phyloP scores from a whole-genome alignment of 1,140 invertebrate genomes.

The Harlomillsia oculata region DNA sequence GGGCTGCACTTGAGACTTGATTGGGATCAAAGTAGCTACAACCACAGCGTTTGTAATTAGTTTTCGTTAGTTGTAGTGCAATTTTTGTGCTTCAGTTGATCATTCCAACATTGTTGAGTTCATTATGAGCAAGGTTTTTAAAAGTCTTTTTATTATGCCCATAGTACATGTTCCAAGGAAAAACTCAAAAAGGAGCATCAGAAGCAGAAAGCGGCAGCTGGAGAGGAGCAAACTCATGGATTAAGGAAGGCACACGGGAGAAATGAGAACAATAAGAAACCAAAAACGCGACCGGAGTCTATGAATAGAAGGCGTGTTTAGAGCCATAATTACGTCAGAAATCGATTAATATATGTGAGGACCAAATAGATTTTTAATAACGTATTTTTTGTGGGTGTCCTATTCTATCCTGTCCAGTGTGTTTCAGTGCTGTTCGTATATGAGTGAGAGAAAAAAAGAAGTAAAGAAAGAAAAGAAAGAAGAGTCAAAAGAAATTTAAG shows the following conservation, averaged over 20 bases:
- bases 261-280: not conserved
- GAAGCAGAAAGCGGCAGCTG: not conserved
- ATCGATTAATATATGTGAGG: conserved; percentile 33
- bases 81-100: too few relatives aligned
- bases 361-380: conserved; percentile 28
- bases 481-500: conserved; percentile 2
- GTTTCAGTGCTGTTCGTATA: too few relatives aligned
- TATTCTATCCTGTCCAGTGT: not conserved
- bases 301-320: conserved; percentile 34
- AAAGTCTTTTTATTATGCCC: not conserved
- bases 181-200: not conserved
- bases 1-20: too few relatives aligned
- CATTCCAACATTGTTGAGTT: too few relatives aligned
- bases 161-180: not conserved
- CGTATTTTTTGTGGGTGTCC: conserved; percentile 11
- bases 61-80: too few relatives aligned
- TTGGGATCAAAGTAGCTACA: too few relatives aligned
- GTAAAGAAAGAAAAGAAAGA: not conserved
- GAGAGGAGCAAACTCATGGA: not conserved
- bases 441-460: too few relatives aligned
- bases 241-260: not conserved
- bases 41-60: too few relatives aligned
- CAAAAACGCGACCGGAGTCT: conserved; percentile 20
- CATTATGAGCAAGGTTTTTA: not conserved
- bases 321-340: conserved; percentile 35